Evolutionary conservation across 2,888 invertebrate species (phyloP), one percentile per base, ranked within the genome.

Genomic region (Orthosia gracilis): DNA sequence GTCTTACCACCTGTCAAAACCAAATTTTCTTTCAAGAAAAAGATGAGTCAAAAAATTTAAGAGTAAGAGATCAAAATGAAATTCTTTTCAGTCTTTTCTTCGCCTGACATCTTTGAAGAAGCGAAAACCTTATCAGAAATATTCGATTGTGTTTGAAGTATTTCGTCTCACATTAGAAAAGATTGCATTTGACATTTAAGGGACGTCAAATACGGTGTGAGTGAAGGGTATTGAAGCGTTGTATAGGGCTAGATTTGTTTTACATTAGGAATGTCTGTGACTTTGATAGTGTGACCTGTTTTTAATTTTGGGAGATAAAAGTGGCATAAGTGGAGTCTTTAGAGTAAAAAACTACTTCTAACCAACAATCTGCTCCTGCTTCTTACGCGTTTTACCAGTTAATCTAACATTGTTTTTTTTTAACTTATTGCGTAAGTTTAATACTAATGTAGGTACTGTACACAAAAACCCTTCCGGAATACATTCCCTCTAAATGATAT

Each of bases 141-240:
- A 67, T 80, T 64, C 59, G 49, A 81, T 68, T 64, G 66, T 57
- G 77, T 81, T 80, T 67, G 69, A 79, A 75, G 62, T 26, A n/a
- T 67, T 76, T 81, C 57, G 23, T 47, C 12, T 68, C 67, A 80
- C 76, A 55, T 71, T 64, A 23, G 15, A 59, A 59, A 52, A 81
- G 80, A 80, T 80, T 71, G 67, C 64, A 61, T 80, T 71, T 76
- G 76, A 68, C 76, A 71, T 81, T 80, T 76, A 4, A 47, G 18
- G 70, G n/a, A 76, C 21, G 54, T 66, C 17, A 66, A 76, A 62
- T 73, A 58, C 78, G 40, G 17, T 59, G 13, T 40, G 47, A 57
- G 15, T 40, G 23, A 40, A 54, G 0, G 13, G 21, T 45, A 55
- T 26, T 74, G 52, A 57, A 52, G 73, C 15, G 11, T 54, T 52